Conservation (phyloP, 2,888 invertebrate genomes). For the Priocnemis perturbator region DNA sequence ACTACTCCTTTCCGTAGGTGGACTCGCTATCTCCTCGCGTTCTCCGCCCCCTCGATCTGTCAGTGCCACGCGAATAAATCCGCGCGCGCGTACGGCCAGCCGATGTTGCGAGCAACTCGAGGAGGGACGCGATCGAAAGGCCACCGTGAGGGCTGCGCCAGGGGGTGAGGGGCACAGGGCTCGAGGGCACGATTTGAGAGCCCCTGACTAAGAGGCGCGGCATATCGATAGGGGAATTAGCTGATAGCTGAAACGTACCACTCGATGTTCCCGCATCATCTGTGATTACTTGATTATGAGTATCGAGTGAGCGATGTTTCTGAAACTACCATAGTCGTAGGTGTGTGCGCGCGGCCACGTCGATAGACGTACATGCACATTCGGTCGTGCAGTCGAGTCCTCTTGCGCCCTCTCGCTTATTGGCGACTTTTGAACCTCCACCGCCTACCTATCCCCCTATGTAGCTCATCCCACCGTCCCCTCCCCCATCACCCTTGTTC, state of each 20-base stretch:
- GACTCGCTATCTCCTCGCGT: constrained; percentile 22
- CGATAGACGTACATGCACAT: neutral
- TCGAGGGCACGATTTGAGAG: constrained; percentile 28
- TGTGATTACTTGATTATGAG: constrained; percentile 69
- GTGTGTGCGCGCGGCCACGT: constrained; percentile 5
- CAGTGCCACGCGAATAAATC: neutral
- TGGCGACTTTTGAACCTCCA: constrained; percentile 50
- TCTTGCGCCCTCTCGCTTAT: constrained; percentile 38
- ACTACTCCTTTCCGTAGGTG: constrained; percentile 4
- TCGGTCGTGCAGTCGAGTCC: neutral
- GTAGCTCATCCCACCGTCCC: constrained; percentile 10
- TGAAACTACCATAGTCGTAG: constrained; percentile 26
- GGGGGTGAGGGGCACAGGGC: constrained; percentile 3
- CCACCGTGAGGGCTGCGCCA: neutral
- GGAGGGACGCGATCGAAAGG: neutral
- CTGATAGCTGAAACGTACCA: constrained; percentile 63
- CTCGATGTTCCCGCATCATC: constrained; percentile 65
- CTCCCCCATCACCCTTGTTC: constrained; percentile 12
- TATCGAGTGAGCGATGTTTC: constrained; percentile 59
- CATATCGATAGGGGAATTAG: constrained; percentile 57
- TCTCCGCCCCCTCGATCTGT: constrained; percentile 5
- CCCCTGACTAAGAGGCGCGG: constrained; percentile 52
- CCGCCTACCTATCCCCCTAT: constrained; percentile 14
- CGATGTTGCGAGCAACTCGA: neutral
- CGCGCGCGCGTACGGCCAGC: constrained; percentile 7